Conservation (phyloP, 2,113 vertebrate species). For the Chlorodrepanis virens region DNA sequence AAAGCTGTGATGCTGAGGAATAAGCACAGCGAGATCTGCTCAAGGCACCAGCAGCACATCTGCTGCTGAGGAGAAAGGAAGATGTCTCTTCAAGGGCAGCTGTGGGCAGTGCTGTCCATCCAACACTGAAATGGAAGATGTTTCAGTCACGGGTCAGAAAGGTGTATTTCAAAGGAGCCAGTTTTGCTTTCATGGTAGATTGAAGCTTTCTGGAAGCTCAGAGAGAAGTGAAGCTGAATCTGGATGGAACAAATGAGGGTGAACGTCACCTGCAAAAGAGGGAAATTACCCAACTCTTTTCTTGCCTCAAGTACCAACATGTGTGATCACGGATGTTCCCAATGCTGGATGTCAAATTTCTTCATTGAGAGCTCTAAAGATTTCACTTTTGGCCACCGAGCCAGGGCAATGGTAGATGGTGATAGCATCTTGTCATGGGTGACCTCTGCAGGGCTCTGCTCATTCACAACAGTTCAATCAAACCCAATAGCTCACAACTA, state of each 20-base stretch:
- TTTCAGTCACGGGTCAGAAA: not conserved
- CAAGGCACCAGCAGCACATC: fast-evolving
- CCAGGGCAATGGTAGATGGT: fast-evolving
- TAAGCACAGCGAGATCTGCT: not conserved
- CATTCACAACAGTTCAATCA: not conserved
- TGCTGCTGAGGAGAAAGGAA: not conserved
- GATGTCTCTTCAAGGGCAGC: not conserved
- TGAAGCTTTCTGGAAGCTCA: not conserved
- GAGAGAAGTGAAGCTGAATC: not conserved
- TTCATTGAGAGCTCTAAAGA: not conserved
- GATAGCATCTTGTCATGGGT: not conserved
- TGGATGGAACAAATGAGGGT: conserved; percentile 31
- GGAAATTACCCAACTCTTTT: not conserved
- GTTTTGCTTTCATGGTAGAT: not conserved
- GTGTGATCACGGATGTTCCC: not conserved
- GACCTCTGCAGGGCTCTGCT: not conserved
- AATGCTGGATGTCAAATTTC: not conserved
- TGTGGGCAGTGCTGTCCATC: not conserved
- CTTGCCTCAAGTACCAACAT: not conserved
- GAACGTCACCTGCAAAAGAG: not conserved
- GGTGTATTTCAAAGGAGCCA: not conserved
- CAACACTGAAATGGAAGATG: not conserved
- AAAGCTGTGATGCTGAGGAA: not conserved
- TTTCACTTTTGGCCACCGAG: not conserved
- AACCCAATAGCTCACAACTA: not conserved